Evolutionary conservation across 2,888 invertebrate species (phyloP).

Genomic region (Macropis europaea): DNA sequence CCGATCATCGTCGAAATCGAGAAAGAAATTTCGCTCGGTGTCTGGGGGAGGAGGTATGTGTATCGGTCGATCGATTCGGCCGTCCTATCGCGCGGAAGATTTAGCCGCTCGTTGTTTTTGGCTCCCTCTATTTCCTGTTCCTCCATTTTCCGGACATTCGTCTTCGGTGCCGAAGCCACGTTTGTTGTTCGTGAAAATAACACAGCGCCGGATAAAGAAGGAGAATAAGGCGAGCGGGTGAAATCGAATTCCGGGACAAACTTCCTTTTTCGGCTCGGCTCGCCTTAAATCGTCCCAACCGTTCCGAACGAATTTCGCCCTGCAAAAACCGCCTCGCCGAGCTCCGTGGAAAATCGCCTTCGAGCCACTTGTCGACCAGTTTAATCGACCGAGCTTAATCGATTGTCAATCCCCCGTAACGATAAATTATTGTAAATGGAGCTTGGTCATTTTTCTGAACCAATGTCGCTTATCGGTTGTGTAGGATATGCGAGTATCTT

Average conservation of each 20-base stretch:
- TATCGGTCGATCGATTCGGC: constrained; percentile 35
- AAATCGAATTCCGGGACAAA: constrained; percentile 45
- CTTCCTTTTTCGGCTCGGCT: constrained; percentile 29
- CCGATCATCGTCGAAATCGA: neutral
- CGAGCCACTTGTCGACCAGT: constrained; percentile 9
- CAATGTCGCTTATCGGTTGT: too few relatives aligned
- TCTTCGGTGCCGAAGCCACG: constrained; percentile 43
- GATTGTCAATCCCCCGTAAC: neutral
- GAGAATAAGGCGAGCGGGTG: constrained; percentile 23
- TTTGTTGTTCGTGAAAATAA: constrained; percentile 47
- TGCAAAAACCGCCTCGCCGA: constrained; percentile 18
- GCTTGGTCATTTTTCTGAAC: too few relatives aligned
- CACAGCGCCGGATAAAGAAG: neutral
- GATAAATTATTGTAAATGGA: neutral
- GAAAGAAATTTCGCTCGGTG: constrained; percentile 22
- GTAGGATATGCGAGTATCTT: too few relatives aligned
- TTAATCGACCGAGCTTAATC: constrained; percentile 17
- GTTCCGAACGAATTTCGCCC: constrained; percentile 18
- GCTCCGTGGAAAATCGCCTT: constrained; percentile 11
- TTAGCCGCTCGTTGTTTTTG: constrained; percentile 42
- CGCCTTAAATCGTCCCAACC: constrained; percentile 37
- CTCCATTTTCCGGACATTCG: constrained; percentile 42
- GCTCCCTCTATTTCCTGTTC: constrained; percentile 37
- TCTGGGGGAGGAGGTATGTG: too few relatives aligned
- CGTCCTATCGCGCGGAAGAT: constrained; percentile 19